A percentile compares a stretch with the other conserved stretches of the same genome.
These are phyloP conservation scores for Thripadectes ignobilis DNA, from an alignment of 2,797 vertebrate genomes.

Conservation along the genomic window DNA sequence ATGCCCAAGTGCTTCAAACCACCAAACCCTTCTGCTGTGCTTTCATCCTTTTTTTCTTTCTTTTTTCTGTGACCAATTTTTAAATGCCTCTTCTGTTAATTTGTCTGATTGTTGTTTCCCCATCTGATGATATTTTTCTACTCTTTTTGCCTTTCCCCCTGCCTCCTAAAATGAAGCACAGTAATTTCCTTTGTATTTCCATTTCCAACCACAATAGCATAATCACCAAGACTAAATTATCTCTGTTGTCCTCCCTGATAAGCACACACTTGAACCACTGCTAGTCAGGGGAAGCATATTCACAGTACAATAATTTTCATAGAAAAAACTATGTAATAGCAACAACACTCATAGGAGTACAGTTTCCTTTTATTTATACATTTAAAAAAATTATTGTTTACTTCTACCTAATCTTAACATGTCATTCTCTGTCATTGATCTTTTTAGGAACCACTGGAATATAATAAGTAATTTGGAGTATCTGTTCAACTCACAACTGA, in stretches of 20 bases:
- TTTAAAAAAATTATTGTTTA: not conserved
- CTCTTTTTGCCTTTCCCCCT: not conserved
- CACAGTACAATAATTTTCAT: not conserved
- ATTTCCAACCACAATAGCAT: not conserved
- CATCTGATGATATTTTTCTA: not conserved
- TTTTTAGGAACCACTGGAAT: not conserved
- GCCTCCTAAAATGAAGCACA: not conserved
- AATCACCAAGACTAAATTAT: not conserved
- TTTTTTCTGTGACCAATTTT: not conserved
- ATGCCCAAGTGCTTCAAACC: not conserved
- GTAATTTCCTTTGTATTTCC: not conserved
- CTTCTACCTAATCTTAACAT: not conserved
- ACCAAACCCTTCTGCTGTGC: not conserved
- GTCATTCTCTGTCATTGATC: not conserved
- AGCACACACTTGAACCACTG: not conserved
- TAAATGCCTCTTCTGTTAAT: not conserved
- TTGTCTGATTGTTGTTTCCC: not conserved
- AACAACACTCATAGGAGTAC: not conserved
- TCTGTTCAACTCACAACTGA: not conserved
- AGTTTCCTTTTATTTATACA: not conserved
- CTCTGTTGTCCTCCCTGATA: not conserved
- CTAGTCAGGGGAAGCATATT: not conserved
- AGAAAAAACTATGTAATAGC: not conserved
- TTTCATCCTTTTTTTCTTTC: not conserved
- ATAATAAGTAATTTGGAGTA: not conserved